Evolutionary conservation across 1,140 invertebrate genomes (phyloP), one percentile per base, ranked within the genome.

Genomic region (Temnothorax curvispinosus): DNA sequence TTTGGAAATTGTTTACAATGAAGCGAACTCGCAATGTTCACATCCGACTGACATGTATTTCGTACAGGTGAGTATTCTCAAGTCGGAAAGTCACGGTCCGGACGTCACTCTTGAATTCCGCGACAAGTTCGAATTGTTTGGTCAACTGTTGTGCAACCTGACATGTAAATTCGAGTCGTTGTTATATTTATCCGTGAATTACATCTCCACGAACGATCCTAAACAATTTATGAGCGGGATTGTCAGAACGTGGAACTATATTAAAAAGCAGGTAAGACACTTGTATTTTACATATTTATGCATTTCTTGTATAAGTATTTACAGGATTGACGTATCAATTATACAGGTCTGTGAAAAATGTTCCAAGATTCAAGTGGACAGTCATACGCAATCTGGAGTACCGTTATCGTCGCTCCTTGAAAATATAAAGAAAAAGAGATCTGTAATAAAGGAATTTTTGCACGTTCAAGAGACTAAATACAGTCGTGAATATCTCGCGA

Each of bases 161-260:
- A 44, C 56, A 13, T 86, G 81, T 72, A 94, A 93, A 69, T 77
- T 94, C 6, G 58, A 92, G 21, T 91, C 92, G 3, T 80, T 93
- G 8, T 69, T 81, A 18, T 87, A 71, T 64, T 88, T 93, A 65
- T 67, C 90, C 15, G 78, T 91, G 32, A 78, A 78, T 11, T 56
- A 77, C 56, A 69, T 64, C 21, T 62, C 44, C 8, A 47, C 80
- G 1, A 86, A 21, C n/a, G 81, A 91, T 35, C 86, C 89, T 56
- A 93, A 92, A 69, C 65, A 89, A 21, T 93, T 93, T 77, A 81
- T 88, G 1, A 89, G 91, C 52, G 56, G 90, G 11, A 81, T 93
- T 80, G 69, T 80, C n/a, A n/a, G 50, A 76, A 88, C 74, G 6
- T 93, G 92, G 93, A 77, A 71, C 8, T 81, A 64, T 18, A 74